Conservation (phyloP, 2,888 invertebrate genomes). For the Clepsis dumicolana region DNA sequence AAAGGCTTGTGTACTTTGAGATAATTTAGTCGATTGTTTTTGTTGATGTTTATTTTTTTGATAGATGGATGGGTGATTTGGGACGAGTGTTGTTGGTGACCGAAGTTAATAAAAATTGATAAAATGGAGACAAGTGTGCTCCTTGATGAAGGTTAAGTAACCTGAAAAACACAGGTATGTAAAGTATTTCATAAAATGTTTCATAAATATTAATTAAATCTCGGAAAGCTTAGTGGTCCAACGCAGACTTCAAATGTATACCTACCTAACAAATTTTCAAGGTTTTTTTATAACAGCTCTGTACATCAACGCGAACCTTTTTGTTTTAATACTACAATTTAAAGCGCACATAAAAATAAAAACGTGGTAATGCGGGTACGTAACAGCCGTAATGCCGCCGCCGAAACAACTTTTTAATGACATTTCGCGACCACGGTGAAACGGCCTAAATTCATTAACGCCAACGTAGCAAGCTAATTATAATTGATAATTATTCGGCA, state of each 20-base stretch:
- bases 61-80: background rate
- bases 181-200: too few species aligned
- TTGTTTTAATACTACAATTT: slow-evolving; percentile 13
- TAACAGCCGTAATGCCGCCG: slow-evolving; percentile 16
- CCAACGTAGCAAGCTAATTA: slow-evolving; percentile 40
- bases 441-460: slow-evolving; percentile 41
- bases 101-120: too few species aligned
- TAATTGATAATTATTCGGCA: slow-evolving; percentile 43
- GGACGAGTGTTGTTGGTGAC: too few species aligned
- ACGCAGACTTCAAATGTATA: background rate
- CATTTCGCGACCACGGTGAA: slow-evolving; percentile 28
- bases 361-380: slow-evolving; percentile 27
- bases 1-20: slow-evolving; percentile 5
- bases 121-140: too few species aligned
- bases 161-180: too few species aligned
- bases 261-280: background rate
- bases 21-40: background rate
- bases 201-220: too few species aligned
- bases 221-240: too few species aligned
- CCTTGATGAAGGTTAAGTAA: too few species aligned
- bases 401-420: slow-evolving; percentile 36
- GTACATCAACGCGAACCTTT: slow-evolving; percentile 1
- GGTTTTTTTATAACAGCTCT: background rate
- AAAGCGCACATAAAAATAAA: slow-evolving; percentile 19
- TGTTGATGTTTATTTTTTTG: background rate